These are phyloP conservation scores for zebrafish (Danio rerio) DNA, from an alignment of 2,113 vertebrate species.

Conservation along the genomic window DNA sequence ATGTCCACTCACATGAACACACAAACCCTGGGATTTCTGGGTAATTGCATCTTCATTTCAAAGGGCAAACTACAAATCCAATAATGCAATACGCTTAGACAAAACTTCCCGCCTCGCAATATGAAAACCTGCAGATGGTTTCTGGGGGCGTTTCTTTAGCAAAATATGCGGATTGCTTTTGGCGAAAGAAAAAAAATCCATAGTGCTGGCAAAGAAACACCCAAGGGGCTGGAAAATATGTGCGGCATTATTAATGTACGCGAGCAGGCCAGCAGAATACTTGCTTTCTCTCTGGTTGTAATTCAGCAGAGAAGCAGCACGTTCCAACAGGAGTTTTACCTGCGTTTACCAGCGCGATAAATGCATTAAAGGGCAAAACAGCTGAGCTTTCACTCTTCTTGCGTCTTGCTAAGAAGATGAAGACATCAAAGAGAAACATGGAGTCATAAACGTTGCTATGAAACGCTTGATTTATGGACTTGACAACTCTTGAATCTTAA, in stretches of 20 bases:
- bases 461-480: conserved; percentile 67
- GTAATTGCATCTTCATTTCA: conserved; percentile 18
- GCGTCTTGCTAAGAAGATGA: conserved; percentile 50
- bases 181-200: conserved; percentile 46
- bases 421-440: conserved; percentile 64
- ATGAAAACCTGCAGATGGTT: conserved; percentile 14
- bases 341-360: conserved; percentile 46
- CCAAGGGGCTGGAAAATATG: conserved; percentile 59
- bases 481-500: conserved; percentile 50
- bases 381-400: conserved; percentile 59
- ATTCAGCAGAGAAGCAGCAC: conserved; percentile 53
- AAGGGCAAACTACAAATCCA: conserved; percentile 52
- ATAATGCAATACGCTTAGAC: conserved; percentile 34
- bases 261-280: conserved; percentile 36
- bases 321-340: conserved; percentile 64
- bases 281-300: conserved; percentile 49
- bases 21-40: conserved; percentile 7
- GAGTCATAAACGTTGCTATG: conserved; percentile 61
- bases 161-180: conserved; percentile 56
- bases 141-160: conserved; percentile 4
- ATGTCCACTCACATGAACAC: conserved; percentile 7
- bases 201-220: conserved; percentile 47
- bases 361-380: conserved; percentile 66
- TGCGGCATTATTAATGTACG: conserved; percentile 53
- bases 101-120: conserved; percentile 41